Conservation (phyloP, 2,113 vertebrate genomes). For the Ophiodon elongatus region DNA sequence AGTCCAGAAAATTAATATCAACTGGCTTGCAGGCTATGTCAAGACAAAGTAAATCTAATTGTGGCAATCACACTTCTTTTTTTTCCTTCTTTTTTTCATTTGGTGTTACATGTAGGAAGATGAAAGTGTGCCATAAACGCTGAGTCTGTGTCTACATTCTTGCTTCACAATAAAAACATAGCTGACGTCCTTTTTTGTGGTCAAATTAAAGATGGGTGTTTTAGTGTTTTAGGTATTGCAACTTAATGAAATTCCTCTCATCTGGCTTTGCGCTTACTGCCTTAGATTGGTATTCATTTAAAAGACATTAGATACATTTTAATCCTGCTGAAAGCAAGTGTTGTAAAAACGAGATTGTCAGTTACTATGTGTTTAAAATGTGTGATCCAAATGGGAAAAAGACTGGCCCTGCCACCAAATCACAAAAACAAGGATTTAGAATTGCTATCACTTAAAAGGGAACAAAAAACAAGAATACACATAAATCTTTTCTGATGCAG, state of each 20-base stretch:
- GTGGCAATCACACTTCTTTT: conserved; percentile 45
- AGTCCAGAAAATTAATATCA: conserved; percentile 81
- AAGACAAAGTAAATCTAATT: conserved; percentile 74
- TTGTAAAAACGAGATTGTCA: conserved; percentile 20
- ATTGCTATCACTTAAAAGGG: background rate
- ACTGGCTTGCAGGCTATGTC: conserved; percentile 69
- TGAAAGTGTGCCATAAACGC: conserved; percentile 53
- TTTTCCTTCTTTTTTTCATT: conserved; percentile 42
- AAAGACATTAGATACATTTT: conserved; percentile 45
- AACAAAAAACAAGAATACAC: background rate
- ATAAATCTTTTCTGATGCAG: background rate
- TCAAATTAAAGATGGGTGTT: conserved; percentile 43
- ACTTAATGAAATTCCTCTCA: conserved; percentile 53
- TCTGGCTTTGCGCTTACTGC: conserved; percentile 27
- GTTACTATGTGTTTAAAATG: conserved; percentile 11
- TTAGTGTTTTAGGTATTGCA: conserved; percentile 24
- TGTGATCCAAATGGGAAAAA: conserved; percentile 33
- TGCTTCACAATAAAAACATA: conserved; percentile 38
- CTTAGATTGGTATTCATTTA: conserved; percentile 37
- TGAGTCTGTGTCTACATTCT: conserved; percentile 34
- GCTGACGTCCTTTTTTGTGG: conserved; percentile 28
- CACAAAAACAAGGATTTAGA: background rate
- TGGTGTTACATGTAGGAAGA: conserved; percentile 41
- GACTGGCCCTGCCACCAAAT: too few relatives aligned
- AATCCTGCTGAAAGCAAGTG: conserved; percentile 42